phyloP scores from a whole-genome alignment of 2,113 vertebrate genomes.

The Chunga burmeisteri region DNA sequence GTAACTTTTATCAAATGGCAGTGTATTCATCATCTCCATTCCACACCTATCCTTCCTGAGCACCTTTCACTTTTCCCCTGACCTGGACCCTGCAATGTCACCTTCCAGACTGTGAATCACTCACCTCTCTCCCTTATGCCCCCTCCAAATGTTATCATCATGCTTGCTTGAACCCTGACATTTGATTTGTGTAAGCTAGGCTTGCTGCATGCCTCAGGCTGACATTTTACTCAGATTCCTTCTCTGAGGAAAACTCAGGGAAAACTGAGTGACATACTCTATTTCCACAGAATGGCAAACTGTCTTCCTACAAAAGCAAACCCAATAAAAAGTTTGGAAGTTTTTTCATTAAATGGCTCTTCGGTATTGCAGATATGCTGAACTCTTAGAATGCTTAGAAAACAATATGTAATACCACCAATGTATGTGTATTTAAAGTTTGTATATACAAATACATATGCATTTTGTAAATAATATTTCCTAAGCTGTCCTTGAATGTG shows the following conservation, averaged over 20 bases:
- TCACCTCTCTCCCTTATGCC: neutral
- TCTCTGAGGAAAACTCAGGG: neutral
- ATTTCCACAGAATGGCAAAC: neutral
- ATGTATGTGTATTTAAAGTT: neutral
- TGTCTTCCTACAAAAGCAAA: neutral
- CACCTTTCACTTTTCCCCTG: neutral
- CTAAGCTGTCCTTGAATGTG: neutral
- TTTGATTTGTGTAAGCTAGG: neutral
- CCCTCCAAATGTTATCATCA: neutral
- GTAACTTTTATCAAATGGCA: neutral
- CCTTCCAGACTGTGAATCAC: neutral
- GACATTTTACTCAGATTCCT: constrained; percentile 17
- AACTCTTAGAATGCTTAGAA: neutral
- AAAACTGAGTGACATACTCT: neutral
- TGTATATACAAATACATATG: neutral
- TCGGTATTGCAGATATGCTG: neutral
- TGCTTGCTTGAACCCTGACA: constrained; percentile 1
- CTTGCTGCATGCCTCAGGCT: neutral
- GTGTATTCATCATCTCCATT: neutral
- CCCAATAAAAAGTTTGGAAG: neutral
- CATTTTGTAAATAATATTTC: neutral
- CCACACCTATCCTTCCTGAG: neutral
- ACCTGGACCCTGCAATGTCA: neutral
- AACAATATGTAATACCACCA: neutral
- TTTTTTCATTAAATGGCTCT: neutral